phyloP scores from a whole-genome alignment of 2,113 vertebrate genomes.

The Lamprologus ornatipinnis region DNA sequence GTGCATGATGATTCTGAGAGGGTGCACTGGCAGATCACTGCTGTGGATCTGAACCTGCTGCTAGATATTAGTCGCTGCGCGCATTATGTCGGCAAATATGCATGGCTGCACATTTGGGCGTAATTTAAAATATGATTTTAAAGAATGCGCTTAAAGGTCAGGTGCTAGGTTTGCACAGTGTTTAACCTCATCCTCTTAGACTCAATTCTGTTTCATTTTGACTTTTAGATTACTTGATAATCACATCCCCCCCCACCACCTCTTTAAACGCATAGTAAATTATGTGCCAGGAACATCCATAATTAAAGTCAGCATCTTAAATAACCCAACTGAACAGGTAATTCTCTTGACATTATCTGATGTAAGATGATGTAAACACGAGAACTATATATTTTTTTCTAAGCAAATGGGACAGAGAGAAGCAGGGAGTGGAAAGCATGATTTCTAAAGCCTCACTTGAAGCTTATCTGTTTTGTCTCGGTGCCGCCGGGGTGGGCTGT shows the following conservation, averaged over 20 bases:
- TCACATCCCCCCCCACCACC: accelerated
- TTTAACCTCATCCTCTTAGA: neutral
- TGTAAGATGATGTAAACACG: neutral
- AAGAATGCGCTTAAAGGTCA: neutral
- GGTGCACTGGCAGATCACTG: neutral
- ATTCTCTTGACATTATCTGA: neutral
- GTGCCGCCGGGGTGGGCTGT: neutral
- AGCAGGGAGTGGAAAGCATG: neutral
- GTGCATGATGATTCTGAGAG: neutral
- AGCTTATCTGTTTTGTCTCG: neutral
- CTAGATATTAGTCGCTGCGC: neutral
- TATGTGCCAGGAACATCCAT: neutral
- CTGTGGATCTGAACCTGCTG: neutral
- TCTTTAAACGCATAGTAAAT: neutral
- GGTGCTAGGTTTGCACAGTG: neutral
- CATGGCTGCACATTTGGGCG: accelerated
- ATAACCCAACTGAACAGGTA: neutral
- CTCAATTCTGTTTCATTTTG: neutral
- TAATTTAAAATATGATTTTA: neutral
- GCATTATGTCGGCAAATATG: neutral
- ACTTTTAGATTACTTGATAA: neutral
- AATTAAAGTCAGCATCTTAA: neutral
- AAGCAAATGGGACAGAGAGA: neutral
- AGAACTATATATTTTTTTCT: neutral
- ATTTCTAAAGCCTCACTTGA: neutral